Evolutionary conservation across 2,113 vertebrate genomes (phyloP).

Genomic region (Entosphenus tridentatus): DNA sequence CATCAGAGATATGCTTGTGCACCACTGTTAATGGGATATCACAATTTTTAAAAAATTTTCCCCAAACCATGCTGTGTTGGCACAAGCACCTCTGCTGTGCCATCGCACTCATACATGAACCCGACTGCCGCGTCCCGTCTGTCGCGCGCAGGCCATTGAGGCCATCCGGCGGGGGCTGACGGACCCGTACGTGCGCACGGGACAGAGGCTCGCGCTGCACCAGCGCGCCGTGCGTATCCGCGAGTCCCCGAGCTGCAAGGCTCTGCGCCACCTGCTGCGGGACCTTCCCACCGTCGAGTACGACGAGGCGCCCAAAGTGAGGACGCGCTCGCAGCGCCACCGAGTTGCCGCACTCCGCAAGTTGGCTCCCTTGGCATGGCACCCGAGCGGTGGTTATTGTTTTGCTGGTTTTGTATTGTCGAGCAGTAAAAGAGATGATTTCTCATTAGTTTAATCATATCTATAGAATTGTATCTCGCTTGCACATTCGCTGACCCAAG

Average conservation of each 20-base stretch:
- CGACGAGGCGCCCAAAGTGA: conserved; percentile 52
- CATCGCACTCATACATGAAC: no score
- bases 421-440: not conserved
- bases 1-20: no score
- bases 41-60: no score
- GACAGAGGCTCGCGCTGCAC: conserved; percentile 50
- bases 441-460: not conserved
- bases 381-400: no score
- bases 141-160: conserved; percentile 27
- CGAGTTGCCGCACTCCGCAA: no score
- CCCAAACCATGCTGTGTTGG: no score
- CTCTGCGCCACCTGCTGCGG: conserved; percentile 22
- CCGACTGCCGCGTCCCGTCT: not conserved
- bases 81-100: no score
- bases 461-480: no score
- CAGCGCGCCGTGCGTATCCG: conserved; percentile 52
- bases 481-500: no score
- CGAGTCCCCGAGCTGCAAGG: conserved; percentile 39
- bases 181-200: conserved; percentile 46
- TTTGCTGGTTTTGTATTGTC: no score
- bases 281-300: conserved; percentile 34
- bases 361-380: no score
- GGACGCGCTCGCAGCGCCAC: conserved; percentile 10
- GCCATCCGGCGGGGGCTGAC: conserved; percentile 43
- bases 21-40: no score